phyloP scores from a whole-genome alignment of 2,113 vertebrate genomes.

The Chionomys nivalis region DNA sequence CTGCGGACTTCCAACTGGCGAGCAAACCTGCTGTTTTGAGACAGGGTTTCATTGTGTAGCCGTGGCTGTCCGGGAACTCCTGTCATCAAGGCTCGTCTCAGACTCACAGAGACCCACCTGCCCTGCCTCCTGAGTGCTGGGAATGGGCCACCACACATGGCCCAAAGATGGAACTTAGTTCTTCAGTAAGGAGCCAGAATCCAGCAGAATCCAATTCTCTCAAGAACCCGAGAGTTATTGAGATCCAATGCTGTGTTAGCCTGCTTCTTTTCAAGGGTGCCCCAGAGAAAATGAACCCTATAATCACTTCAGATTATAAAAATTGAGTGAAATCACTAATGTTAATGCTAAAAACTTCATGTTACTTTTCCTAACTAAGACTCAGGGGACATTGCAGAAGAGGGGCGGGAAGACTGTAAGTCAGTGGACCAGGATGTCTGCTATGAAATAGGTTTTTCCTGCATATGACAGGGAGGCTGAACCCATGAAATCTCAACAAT shows the following conservation, averaged over 20 bases:
- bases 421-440: not conserved
- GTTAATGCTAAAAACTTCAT: not conserved
- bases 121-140: not conserved
- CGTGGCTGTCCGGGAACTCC: not conserved
- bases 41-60: too few relatives aligned
- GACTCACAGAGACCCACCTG: not conserved
- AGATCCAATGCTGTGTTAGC: not conserved
- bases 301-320: not conserved
- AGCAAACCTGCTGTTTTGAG: not conserved
- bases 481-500: not conserved
- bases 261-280: slow-evolving; percentile 3
- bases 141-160: not conserved
- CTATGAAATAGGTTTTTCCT: not conserved
- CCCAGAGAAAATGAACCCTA: not conserved
- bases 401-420: not conserved
- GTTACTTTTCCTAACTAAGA: not conserved
- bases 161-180: not conserved
- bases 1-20: not conserved
- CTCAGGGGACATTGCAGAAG: not conserved
- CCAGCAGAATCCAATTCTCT: not conserved
- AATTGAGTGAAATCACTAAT: not conserved
- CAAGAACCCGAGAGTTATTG: not conserved
- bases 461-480: too few relatives aligned
- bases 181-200: not conserved
- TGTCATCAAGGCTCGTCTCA: not conserved